phyloP scores from a whole-genome alignment of 1,140 invertebrate genomes.

The Diabrotica virgifera region DNA sequence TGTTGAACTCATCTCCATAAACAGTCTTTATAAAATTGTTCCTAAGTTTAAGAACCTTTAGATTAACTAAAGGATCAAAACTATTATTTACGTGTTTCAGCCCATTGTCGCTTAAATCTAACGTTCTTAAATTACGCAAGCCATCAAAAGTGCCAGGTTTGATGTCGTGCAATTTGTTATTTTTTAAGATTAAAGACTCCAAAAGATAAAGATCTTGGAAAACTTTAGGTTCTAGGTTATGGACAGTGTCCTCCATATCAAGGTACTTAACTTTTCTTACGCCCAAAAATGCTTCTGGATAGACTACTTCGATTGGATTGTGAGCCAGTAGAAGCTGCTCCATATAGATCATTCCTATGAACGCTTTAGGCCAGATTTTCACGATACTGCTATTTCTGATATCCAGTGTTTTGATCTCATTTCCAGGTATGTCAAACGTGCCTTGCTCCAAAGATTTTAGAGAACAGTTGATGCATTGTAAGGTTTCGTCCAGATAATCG shows the following conservation, averaged over 20 bases:
- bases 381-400: constrained; percentile 35
- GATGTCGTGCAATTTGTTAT: constrained; percentile 36
- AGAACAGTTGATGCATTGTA: constrained; percentile 39
- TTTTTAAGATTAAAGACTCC: constrained; percentile 29
- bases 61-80: constrained; percentile 54
- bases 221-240: constrained; percentile 5
- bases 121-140: constrained; percentile 44
- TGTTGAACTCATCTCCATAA: constrained; percentile 54
- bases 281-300: constrained; percentile 36
- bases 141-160: constrained; percentile 38
- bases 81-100: constrained; percentile 56
- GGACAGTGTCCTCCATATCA: constrained; percentile 20
- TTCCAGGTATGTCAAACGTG: constrained; percentile 43
- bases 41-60: constrained; percentile 51
- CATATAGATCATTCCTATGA: constrained; percentile 42
- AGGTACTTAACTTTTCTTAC: constrained; percentile 35
- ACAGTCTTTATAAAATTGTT: constrained; percentile 51
- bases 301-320: constrained; percentile 37
- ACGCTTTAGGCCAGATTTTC: constrained; percentile 31
- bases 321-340: constrained; percentile 34
- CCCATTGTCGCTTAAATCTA: constrained; percentile 62
- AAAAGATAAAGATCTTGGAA: constrained; percentile 21
- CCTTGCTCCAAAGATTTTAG: constrained; percentile 31
- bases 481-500: constrained; percentile 45
- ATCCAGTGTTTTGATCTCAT: constrained; percentile 39